phyloP scores from a whole-genome alignment of 2,797 vertebrate genomes.

The Echiichthys vipera region DNA sequence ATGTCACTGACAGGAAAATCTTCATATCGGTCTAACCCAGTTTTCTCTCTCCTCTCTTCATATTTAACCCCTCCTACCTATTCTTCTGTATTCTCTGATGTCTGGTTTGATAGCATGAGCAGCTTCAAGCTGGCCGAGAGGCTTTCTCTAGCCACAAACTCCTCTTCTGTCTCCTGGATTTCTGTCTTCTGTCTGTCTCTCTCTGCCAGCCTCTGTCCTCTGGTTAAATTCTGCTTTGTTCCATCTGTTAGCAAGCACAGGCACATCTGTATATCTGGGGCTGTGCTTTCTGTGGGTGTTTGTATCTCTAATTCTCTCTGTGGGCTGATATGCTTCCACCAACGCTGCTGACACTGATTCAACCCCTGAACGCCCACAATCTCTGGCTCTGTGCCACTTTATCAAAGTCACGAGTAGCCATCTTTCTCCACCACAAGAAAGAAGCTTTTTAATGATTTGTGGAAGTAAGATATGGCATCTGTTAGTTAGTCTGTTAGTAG shows the following conservation, averaged over 20 bases:
- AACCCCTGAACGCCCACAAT: constrained; percentile 58
- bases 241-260: constrained; percentile 55
- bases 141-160: constrained; percentile 33
- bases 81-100: constrained; percentile 8
- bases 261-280: constrained; percentile 72
- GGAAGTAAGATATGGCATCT: not conserved
- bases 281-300: constrained; percentile 81
- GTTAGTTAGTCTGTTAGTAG: not conserved
- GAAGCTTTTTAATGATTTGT: constrained; percentile 13
- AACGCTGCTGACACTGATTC: constrained; percentile 71
- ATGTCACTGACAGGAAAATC: not conserved
- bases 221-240: constrained; percentile 53
- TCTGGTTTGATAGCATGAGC: constrained; percentile 69
- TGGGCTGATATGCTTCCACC: constrained; percentile 76
- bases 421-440: constrained; percentile 27
- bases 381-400: constrained; percentile 47
- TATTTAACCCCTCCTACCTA: constrained; percentile 8
- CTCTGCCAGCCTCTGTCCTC: constrained; percentile 38
- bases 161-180: constrained; percentile 21
- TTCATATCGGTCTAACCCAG: constrained; percentile 27
- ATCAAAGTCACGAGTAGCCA: constrained; percentile 24
- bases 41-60: constrained; percentile 3
- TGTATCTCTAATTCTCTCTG: constrained; percentile 79
- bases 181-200: constrained; percentile 29
- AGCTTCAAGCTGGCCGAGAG: constrained; percentile 41